Percentiles rank a stretch among this genome's conserved stretches.
phyloP scores from a whole-genome alignment of 2,113 vertebrate genomes.

The Melanostigma gelatinosum region DNA sequence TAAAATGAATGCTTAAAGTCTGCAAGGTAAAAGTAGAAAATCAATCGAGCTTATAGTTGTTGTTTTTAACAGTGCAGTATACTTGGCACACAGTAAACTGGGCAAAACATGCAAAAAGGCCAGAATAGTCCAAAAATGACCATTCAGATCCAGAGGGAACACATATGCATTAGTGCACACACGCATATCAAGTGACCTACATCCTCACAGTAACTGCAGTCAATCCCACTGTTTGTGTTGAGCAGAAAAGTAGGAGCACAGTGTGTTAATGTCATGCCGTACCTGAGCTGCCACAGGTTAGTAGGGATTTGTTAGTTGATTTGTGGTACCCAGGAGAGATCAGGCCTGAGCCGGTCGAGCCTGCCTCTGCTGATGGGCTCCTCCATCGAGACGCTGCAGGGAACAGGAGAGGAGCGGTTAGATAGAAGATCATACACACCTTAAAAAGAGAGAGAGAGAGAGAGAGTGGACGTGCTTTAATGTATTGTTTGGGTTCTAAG shows the following conservation, averaged over 20 bases:
- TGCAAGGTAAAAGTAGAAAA: neutral
- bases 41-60: neutral
- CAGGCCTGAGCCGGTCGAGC: slow-evolving; percentile 86
- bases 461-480: neutral
- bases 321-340: slow-evolving; percentile 94
- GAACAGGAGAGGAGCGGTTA: slow-evolving; percentile 42
- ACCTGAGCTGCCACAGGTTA: slow-evolving; percentile 98
- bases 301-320: slow-evolving; percentile 98
- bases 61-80: neutral
- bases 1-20: slow-evolving; percentile 7
- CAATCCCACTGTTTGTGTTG: slow-evolving; percentile 42
- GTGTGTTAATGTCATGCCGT: slow-evolving; percentile 87
- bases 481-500: neutral
- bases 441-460: neutral
- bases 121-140: neutral
- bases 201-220: slow-evolving; percentile 33
- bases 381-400: slow-evolving; percentile 90
- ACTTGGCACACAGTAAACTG: neutral
- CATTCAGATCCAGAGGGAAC: slow-evolving; percentile 8
- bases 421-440: neutral
- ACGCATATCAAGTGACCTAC: slow-evolving; percentile 29
- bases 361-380: slow-evolving; percentile 86
- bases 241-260: slow-evolving; percentile 50
- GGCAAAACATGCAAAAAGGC: slow-evolving; percentile 57
- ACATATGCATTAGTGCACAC: slow-evolving; percentile 33